Percentiles rank a stretch among this genome's conserved stretches.
Evolutionary conservation across 2,888 invertebrate genomes (phyloP).

Genomic region (Lagria hirta): DNA sequence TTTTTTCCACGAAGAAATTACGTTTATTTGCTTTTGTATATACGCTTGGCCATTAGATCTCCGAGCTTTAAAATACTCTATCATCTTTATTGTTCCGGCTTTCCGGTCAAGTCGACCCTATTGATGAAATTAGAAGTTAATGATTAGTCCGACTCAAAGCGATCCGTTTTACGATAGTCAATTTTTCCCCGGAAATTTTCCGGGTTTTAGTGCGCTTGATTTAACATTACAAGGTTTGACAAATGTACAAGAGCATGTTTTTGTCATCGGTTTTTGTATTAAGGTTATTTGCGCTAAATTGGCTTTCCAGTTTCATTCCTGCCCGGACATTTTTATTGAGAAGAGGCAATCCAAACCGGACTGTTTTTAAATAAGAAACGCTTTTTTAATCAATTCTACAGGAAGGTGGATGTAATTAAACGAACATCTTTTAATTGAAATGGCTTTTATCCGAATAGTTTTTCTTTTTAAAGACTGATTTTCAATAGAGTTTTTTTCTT

Average conservation of each 20-base stretch:
- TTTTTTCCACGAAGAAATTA: too few species aligned
- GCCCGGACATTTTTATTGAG: slow-evolving; percentile 3
- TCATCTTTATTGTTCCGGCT: too few species aligned
- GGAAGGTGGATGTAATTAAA: background rate
- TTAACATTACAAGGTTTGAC: slow-evolving; percentile 21
- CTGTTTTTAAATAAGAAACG: slow-evolving; percentile 3
- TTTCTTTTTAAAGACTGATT: slow-evolving; percentile 7
- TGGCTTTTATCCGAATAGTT: slow-evolving; percentile 14
- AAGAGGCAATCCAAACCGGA: background rate
- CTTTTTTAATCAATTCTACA: slow-evolving; percentile 2
- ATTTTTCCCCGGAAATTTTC: slow-evolving; percentile 13
- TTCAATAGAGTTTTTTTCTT: slow-evolving; percentile 9
- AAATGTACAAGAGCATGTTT: slow-evolving; percentile 22
- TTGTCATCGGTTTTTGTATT: slow-evolving; percentile 23
- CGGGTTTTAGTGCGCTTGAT: slow-evolving; percentile 18
- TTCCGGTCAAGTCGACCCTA: too few species aligned
- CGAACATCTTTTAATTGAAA: slow-evolving; percentile 13
- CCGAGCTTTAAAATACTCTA: too few species aligned
- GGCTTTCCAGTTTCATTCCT: slow-evolving; percentile 1
- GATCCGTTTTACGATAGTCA: slow-evolving; percentile 17
- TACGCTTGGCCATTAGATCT: too few species aligned
- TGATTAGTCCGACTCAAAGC: too few species aligned
- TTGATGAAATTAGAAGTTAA: too few species aligned
- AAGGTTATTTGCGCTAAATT: slow-evolving; percentile 20
- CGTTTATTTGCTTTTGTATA: too few species aligned